These are phyloP conservation scores for Drosophila robusta DNA, from an alignment of 2,888 invertebrate species.

Conservation along the genomic window DNA sequence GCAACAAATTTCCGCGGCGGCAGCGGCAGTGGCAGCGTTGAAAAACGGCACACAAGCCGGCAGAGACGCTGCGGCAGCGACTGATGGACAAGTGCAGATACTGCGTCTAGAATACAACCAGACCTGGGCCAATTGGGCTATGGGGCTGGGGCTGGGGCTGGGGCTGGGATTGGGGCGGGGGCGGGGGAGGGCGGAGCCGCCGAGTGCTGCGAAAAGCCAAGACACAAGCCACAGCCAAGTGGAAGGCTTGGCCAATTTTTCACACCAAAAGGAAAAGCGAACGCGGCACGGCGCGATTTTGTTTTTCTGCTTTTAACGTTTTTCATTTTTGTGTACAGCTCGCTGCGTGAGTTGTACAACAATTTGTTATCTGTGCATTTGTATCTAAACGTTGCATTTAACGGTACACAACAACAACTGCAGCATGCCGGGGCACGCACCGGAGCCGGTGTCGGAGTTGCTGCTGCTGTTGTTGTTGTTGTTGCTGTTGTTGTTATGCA, in stretches of 20 bases:
- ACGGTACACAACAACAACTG: conserved; percentile 61
- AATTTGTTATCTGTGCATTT: conserved; percentile 77
- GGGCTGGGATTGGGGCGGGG: neutral
- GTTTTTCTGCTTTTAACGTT: conserved; percentile 37
- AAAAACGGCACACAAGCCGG: conserved; percentile 28
- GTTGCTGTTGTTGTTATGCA: conserved; percentile 50
- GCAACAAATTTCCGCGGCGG: conserved; percentile 37
- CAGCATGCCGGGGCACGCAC: conserved; percentile 63
- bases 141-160: neutral
- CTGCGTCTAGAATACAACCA: conserved; percentile 30
- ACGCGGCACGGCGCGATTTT: conserved; percentile 18
- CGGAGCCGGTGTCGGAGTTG: conserved; percentile 15
- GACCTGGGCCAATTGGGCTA: conserved; percentile 3
- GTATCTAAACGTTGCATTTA: conserved; percentile 79
- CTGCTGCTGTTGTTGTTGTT: conserved; percentile 9
- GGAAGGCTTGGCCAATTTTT: conserved; percentile 67
- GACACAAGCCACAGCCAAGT: conserved; percentile 32
- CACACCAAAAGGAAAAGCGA: conserved; percentile 56
- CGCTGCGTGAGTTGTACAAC: conserved; percentile 61
- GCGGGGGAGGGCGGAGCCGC: neutral
- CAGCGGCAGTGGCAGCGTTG: conserved; percentile 1
- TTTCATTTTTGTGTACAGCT: conserved; percentile 22
- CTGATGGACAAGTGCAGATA: conserved; percentile 71
- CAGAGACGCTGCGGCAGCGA: conserved; percentile 19
- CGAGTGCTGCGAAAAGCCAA: conserved; percentile 9